A percentile compares a stretch with the other conserved stretches of the same genome.
phyloP scores from a whole-genome alignment of 2,113 vertebrate species.

The Passer domesticus region DNA sequence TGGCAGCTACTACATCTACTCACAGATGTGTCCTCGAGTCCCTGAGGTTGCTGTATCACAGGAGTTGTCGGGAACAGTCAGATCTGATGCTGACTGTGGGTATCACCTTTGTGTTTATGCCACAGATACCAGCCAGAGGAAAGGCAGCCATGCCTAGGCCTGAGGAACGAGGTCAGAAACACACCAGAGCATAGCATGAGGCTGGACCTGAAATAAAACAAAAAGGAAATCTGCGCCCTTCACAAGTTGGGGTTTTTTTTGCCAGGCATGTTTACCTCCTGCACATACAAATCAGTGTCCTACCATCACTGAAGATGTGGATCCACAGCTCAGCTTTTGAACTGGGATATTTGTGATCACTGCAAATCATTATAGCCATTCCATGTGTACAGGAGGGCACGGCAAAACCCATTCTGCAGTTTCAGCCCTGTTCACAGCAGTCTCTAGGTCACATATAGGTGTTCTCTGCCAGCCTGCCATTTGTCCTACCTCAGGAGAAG shows the following conservation, averaged over 20 bases:
- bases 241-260: neutral
- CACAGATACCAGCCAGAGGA: conserved; percentile 26
- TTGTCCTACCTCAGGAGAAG: neutral
- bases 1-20: conserved; percentile 80
- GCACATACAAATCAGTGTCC: neutral
- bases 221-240: neutral
- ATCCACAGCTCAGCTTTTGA: neutral
- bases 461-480: neutral
- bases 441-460: neutral
- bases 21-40: conserved; percentile 81
- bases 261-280: neutral
- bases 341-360: neutral
- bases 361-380: neutral
- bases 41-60: conserved; percentile 80
- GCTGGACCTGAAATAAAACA: neutral
- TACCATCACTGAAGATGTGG: neutral
- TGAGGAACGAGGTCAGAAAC: neutral
- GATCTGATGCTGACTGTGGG: conserved; percentile 67
- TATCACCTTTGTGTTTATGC: conserved; percentile 68
- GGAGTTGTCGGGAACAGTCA: conserved; percentile 76
- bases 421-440: neutral
- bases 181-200: neutral
- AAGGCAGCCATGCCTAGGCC: neutral
- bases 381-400: neutral
- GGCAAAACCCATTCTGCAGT: neutral